A percentile compares a stretch with the other conserved stretches of the same genome.
These are phyloP conservation scores for Nasonia vitripennis DNA, from an alignment of 1,140 invertebrate genomes.

Conservation along the genomic window DNA sequence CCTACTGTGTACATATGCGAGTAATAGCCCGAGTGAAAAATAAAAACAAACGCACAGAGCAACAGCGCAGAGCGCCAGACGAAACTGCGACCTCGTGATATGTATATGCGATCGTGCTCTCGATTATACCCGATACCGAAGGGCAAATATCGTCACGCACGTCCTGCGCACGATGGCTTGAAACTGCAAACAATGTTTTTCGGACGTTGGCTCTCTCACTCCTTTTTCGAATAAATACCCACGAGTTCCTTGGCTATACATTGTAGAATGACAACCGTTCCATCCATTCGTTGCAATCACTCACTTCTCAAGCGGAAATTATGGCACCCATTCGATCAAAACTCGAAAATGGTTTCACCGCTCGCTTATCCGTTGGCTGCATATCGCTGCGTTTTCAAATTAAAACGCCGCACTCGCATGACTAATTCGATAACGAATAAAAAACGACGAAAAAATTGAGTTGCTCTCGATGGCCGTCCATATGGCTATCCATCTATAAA, in stretches of 20 bases:
- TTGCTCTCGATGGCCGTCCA: neutral
- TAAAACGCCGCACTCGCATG: no score
- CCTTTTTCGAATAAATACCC: slow-evolving; percentile 8
- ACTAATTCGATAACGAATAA: neutral
- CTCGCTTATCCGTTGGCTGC: no score
- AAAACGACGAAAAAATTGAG: neutral
- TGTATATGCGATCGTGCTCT: slow-evolving; percentile 49
- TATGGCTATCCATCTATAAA: neutral
- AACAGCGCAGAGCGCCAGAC: slow-evolving; percentile 44
- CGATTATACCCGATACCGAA: neutral
- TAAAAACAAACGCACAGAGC: slow-evolving; percentile 5
- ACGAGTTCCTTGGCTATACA: neutral
- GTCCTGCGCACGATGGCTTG: neutral
- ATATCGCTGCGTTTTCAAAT: no score
- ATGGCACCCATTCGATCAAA: no score
- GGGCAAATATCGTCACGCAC: neutral
- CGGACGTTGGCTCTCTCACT: slow-evolving; percentile 65
- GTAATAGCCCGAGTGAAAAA: neutral
- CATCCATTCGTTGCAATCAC: no score
- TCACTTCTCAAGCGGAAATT: no score
- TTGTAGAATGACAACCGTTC: no score
- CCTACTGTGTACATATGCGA: neutral
- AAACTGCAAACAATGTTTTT: slow-evolving; percentile 64
- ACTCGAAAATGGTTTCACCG: no score
- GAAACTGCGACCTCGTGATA: slow-evolving; percentile 59